Conservation (phyloP, 2,888 invertebrate genomes). For the Patella ulyssiponensis region DNA sequence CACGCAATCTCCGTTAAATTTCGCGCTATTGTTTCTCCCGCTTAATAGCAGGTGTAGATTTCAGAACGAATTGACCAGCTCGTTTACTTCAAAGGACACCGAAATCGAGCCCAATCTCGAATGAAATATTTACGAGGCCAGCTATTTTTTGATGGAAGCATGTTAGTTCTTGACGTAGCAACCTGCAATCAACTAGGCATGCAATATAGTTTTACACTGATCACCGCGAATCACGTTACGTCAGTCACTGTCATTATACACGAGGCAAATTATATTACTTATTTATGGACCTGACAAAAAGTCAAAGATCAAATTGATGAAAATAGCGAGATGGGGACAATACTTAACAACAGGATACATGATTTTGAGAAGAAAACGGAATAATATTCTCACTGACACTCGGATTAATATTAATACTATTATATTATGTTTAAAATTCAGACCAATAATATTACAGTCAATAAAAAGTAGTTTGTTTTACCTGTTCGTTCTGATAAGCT, state of each 20-base stretch:
- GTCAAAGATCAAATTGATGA: too few relatives aligned
- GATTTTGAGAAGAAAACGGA: too few relatives aligned
- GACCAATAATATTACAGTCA: too few relatives aligned
- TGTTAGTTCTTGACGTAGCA: conserved; percentile 4
- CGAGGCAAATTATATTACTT: not conserved
- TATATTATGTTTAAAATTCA: too few relatives aligned
- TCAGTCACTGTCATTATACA: conserved; percentile 1
- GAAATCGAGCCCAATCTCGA: conserved; percentile 7
- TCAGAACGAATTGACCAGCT: conserved; percentile 15
- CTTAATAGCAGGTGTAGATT: conserved; percentile 3
- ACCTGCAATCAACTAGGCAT: conserved; percentile 9
- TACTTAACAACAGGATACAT: too few relatives aligned
- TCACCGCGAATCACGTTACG: conserved; percentile 7
- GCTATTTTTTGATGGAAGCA: conserved; percentile 17
- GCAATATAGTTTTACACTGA: not conserved
- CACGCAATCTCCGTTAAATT: conserved; percentile 20
- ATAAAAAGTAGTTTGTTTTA: conserved; percentile 30
- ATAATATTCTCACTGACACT: too few relatives aligned
- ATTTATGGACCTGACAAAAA: too few relatives aligned
- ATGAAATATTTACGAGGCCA: conserved; percentile 21
- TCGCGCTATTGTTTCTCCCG: conserved; percentile 16
- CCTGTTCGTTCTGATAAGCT: conserved; percentile 73
- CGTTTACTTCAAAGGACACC: conserved; percentile 18
- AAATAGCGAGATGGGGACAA: too few relatives aligned
- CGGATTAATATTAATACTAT: too few relatives aligned